Evolutionary conservation across 2,888 invertebrate species (phyloP).

Genomic region (Glaucopsyche alexis): DNA sequence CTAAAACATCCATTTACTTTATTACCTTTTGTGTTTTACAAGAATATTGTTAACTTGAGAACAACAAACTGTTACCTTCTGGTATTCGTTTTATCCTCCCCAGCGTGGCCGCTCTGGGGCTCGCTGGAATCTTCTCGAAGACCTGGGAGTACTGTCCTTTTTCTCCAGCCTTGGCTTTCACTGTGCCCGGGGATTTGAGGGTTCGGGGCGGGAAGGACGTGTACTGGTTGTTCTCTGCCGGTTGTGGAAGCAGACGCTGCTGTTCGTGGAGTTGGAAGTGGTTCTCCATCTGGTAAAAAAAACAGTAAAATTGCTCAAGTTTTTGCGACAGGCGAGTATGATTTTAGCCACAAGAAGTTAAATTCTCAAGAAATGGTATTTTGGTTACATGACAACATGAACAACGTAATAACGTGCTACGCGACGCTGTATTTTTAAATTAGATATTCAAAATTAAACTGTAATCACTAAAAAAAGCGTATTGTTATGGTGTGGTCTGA

Average conservation of each 20-base stretch:
- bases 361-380: no score
- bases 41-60: not conserved
- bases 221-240: slow-evolving; percentile 70
- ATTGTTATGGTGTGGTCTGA: no score
- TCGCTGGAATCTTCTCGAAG: slow-evolving; percentile 79
- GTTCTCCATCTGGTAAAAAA: slow-evolving; percentile 59
- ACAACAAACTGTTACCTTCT: slow-evolving; percentile 36
- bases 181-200: slow-evolving; percentile 60
- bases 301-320: not conserved
- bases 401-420: no score
- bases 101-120: slow-evolving; percentile 73
- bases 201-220: slow-evolving; percentile 69
- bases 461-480: no score
- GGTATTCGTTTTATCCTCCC: slow-evolving; percentile 64
- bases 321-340: no score
- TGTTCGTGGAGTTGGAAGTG: slow-evolving; percentile 76
- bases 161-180: slow-evolving; percentile 67
- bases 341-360: no score
- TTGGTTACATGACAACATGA: no score
- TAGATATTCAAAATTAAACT: no score
- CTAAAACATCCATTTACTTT: no score
- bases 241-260: slow-evolving; percentile 67
- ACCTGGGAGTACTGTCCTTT: slow-evolving; percentile 76
- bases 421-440: no score
- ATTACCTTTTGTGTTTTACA: not conserved